phyloP scores from a whole-genome alignment of 2,797 vertebrate genomes.

The Sphaeramia orbicularis region DNA sequence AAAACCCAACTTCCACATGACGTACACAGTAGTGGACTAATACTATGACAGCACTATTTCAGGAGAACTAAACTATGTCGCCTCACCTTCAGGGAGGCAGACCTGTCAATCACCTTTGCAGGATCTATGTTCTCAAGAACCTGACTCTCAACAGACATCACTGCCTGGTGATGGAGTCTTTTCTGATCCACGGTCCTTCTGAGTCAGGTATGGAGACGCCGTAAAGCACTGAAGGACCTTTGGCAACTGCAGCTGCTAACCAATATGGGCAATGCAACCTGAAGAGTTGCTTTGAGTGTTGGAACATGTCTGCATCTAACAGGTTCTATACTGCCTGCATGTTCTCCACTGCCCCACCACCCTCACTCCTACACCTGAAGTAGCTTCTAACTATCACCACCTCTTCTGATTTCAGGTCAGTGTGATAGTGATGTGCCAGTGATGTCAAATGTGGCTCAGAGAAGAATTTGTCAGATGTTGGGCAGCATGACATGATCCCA shows the following conservation, averaged over 20 bases:
- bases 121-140: too few relatives aligned
- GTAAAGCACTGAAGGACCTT: background rate
- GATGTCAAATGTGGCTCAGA: background rate
- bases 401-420: background rate
- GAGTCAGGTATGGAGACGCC: background rate
- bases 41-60: too few relatives aligned
- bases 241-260: constrained; percentile 8
- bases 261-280: background rate
- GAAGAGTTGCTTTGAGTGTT: too few relatives aligned
- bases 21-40: too few relatives aligned
- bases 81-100: too few relatives aligned
- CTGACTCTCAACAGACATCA: constrained; percentile 4
- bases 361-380: background rate
- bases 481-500: too few relatives aligned
- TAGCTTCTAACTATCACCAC: background rate
- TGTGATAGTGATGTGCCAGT: background rate
- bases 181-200: background rate
- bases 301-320: too few relatives aligned
- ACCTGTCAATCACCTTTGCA: too few relatives aligned
- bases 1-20: too few relatives aligned
- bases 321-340: background rate
- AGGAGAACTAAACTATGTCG: too few relatives aligned
- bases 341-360: background rate
- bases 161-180: too few relatives aligned
- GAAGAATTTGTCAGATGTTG: background rate